These are phyloP conservation scores for Gobiocypris rarus DNA, from an alignment of 2,113 vertebrate species.

Conservation along the genomic window DNA sequence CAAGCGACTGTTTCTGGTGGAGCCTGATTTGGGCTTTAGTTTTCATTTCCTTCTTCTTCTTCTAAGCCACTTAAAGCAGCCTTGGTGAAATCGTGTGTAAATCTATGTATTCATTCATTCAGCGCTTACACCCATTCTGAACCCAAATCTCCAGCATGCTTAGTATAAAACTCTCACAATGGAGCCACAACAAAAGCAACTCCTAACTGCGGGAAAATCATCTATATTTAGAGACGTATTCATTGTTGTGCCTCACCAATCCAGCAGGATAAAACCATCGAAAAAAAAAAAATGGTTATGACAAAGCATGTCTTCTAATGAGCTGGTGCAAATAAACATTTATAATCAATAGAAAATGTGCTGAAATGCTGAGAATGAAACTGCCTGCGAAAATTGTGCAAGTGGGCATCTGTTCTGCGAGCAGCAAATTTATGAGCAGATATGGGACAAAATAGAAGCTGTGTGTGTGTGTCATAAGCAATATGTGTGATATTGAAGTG, in stretches of 20 bases:
- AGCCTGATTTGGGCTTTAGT: constrained; percentile 41
- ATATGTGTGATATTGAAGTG: constrained; percentile 37
- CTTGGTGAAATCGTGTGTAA: constrained; percentile 49
- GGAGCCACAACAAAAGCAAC: constrained; percentile 50
- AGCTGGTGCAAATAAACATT: constrained; percentile 47
- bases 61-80: constrained; percentile 24
- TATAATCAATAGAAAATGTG: constrained; percentile 31
- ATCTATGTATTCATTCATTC: constrained; percentile 56
- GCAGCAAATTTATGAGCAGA: constrained; percentile 36
- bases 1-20: constrained; percentile 43
- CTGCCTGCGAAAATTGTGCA: constrained; percentile 12
- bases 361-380: constrained; percentile 28
- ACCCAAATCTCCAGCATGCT: constrained; percentile 57
- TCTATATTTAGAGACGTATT: constrained; percentile 45
- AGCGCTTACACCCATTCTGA: constrained; percentile 56
- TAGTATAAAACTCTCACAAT: constrained; percentile 54
- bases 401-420: constrained; percentile 25
- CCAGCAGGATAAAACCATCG: constrained; percentile 39
- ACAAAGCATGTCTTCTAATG: constrained; percentile 31
- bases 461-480: constrained; percentile 24
- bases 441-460: constrained; percentile 15
- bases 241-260: constrained; percentile 52
- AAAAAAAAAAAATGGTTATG: not conserved
- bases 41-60: constrained; percentile 3
- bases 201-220: constrained; percentile 9